Percentiles rank a stretch among this genome's conserved stretches.
These are phyloP conservation scores for Pachypanchax playfairii DNA, from an alignment of 2,113 vertebrate genomes.

Conservation along the genomic window DNA sequence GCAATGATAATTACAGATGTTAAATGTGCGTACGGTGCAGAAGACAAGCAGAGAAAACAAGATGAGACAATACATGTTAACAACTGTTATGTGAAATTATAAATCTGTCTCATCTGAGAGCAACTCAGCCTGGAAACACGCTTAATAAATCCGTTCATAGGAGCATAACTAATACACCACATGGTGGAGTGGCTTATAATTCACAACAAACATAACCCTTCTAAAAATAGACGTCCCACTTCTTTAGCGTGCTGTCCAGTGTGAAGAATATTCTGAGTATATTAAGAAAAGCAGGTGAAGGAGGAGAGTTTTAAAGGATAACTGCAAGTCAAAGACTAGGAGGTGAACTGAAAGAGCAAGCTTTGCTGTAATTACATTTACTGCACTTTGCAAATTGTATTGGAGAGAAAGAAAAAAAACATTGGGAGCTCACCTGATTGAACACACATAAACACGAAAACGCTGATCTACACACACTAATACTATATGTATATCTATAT, in stretches of 20 bases:
- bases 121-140: conserved; percentile 6
- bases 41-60: background rate
- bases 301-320: conserved; percentile 3
- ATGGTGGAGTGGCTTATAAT: conserved; percentile 25
- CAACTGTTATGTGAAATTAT: conserved; percentile 13
- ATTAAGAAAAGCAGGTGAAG: background rate
- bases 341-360: conserved; percentile 4
- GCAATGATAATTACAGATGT: conserved; percentile 30
- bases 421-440: background rate
- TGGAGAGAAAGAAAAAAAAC: background rate
- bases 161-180: conserved; percentile 7
- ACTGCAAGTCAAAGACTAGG: background rate
- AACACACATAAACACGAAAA: background rate
- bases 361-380: conserved; percentile 17
- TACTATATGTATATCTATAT: background rate
- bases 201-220: conserved; percentile 24
- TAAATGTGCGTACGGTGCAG: conserved; percentile 19
- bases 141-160: conserved; percentile 6
- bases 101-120: conserved; percentile 29
- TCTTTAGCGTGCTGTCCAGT: conserved; percentile 13
- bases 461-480: background rate
- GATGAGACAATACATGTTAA: conserved; percentile 11
- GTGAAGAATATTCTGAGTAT: conserved; percentile 11
- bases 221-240: conserved; percentile 17
- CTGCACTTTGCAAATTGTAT: conserved; percentile 16